Conservation (phyloP, 2,797 vertebrate species). For the Cynodonichthys magdalenae region DNA sequence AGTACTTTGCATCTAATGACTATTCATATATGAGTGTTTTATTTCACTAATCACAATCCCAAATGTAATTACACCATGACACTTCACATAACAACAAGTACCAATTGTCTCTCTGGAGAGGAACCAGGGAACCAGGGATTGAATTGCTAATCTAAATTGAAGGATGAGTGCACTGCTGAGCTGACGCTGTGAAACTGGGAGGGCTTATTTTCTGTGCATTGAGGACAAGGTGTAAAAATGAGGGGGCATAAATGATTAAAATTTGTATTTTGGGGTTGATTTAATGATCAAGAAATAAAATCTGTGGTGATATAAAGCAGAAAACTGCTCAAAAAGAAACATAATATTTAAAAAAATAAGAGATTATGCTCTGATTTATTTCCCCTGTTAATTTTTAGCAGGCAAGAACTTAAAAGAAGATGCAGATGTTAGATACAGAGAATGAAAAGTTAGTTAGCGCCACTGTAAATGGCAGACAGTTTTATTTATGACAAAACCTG, state of each 20-base stretch:
- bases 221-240: no score
- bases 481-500: neutral
- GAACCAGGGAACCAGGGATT: neutral
- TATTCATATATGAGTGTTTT: slow-evolving; percentile 7
- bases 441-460: no score
- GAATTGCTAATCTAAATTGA: slow-evolving; percentile 1
- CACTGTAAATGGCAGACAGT: neutral
- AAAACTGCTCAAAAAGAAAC: no score
- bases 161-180: neutral
- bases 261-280: neutral
- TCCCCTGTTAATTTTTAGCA: no score
- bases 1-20: neutral
- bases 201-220: neutral
- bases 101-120: slow-evolving; percentile 4
- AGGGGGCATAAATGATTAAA: neutral
- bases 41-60: neutral
- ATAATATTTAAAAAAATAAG: no score
- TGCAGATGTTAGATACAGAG: neutral
- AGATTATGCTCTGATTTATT: no score
- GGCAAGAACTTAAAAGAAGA: neutral
- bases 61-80: slow-evolving; percentile 6
- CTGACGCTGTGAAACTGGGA: neutral
- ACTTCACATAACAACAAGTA: slow-evolving; percentile 3
- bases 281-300: neutral
- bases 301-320: neutral